Evolutionary conservation across 1,140 invertebrate genomes (phyloP).

Genomic region (Ruditapes philippinarum): DNA sequence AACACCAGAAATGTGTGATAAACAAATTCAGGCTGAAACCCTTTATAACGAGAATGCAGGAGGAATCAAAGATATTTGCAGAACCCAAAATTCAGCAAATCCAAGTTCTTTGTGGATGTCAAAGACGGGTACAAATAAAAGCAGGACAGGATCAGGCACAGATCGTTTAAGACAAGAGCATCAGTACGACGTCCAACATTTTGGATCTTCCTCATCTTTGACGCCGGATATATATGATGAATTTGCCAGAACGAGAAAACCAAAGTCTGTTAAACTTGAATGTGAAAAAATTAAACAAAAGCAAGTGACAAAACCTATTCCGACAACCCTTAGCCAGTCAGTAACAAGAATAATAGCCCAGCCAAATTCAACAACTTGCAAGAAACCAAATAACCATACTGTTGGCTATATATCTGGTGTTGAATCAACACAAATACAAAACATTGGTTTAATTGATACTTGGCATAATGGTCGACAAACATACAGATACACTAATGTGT

Average conservation of each 20-base stretch:
- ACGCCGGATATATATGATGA: conserved; percentile 64
- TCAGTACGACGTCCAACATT: conserved; percentile 24
- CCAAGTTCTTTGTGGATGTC: too few species aligned
- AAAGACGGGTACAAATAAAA: too few species aligned
- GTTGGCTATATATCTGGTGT: conserved; percentile 29
- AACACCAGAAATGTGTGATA: neutral
- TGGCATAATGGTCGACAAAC: too few species aligned
- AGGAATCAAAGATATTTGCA: too few species aligned
- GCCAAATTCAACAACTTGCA: neutral
- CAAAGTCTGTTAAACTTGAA: conserved; percentile 5
- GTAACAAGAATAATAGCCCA: neutral
- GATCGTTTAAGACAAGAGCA: neutral
- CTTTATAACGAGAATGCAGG: neutral
- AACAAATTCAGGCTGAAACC: neutral
- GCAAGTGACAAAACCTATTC: conserved; percentile 2
- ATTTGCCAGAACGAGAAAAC: conserved; percentile 49
- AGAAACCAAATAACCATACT: neutral
- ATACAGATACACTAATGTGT: too few species aligned
- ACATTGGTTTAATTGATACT: too few species aligned
- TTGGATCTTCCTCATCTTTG: conserved; percentile 46
- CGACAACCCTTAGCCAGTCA: neutral
- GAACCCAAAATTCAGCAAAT: too few species aligned
- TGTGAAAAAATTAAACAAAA: conserved; percentile 35
- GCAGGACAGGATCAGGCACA: too few species aligned
- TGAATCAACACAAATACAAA: neutral